Evolutionary conservation across 92 coral and sea anemone genomes (phyloP), one percentile per base, ranked within the genome.

Genomic region (Epizoanthus rinbou): DNA sequence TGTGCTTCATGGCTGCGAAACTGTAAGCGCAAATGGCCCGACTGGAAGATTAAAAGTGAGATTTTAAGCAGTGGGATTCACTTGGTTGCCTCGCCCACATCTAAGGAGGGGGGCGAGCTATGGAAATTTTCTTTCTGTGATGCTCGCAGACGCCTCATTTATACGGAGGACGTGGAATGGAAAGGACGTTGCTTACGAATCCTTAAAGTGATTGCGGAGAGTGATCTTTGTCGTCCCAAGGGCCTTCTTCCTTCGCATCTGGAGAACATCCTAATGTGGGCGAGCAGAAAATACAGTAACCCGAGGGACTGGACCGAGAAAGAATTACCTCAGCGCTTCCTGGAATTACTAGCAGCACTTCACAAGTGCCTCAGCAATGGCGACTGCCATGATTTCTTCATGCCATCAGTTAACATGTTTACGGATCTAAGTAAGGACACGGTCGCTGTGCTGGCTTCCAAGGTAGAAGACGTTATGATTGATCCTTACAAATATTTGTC

Each of bases 221-320:
- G 67, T 70, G 95, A 93, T 63, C 69, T 93, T 59, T 73, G 90
- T n/a, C 87, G 87, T n/a, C 90, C 98, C 69, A 93, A 88, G 75
- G 92, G 73, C 41, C 86, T 93, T 19, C 45, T 85, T 17, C 95
- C 95, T 17, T 57, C 65, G 14, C 79, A 86, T 85, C 69, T 93
- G 86, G 98, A 93, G 68, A 92, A 91, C 80, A 76, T 91, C 8
- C 73, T 87, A 6, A 64, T 93, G 84, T 88, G 95, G 84, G 90
- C 92, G 37, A 80, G 91, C 62, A 83, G 82, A 63, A 92, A 74
- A 41, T 82, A 86, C 59, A 87, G 95, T 85, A 66, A 50, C 57
- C 11, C 81, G 10, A 73, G 75, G 71, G 90, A 91, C 76, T 93
- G 98, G 98, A 76, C 86, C 24, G 88, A 87, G 60, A 60, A 45